Evolutionary conservation across 2,888 invertebrate species (phyloP), one percentile per base, ranked within the genome.

Genomic region (Apodemia hepburni): DNA sequence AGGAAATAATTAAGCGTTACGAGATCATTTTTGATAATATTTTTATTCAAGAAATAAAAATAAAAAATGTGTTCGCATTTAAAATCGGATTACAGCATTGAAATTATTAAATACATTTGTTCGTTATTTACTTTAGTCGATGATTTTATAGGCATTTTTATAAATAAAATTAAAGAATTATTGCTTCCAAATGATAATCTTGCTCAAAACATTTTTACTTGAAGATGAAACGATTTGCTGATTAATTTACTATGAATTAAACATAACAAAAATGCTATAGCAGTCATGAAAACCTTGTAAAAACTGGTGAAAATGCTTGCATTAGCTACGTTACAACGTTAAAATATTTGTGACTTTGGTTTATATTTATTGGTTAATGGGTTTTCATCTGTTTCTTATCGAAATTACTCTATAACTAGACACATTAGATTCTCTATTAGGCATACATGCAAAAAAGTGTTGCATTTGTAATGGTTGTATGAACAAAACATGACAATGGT

Each of bases 401-500:
- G 42, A 5, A 42, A 42, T 15, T 15, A 42, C 4, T 42, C 15
- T 15, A 42, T 42, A 42, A 0, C 4, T 12, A 0, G 42, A 15
- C 42, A 42, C 35, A 11, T 42, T 42, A 42, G 15, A 15, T 42
- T 42, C 15, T 42, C 11, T 12, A 15, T 4, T 42, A 42, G 42
- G 42, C 15, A 33, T 33, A 33, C 33, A 6, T 33, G 7, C 33
- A 42, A 42, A 42, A 15, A 27, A 12, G 11, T 15, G 27, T 29
- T 2, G 54, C 27, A 54, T 27, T 6, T 27, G 6, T 7, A 27
- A 54, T 29, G 7, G 18, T 35, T 18, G 45, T 58, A 35, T 58
- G 58, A 18, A 18, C 54, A 54, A 60, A 66, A 62, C 66, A 73
- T 84, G 84, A 85, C 78, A 73, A 76, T 79, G 80, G 75, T 84